phyloP scores from a whole-genome alignment of 2,797 vertebrate genomes.

The Tympanoctomys barrerae region DNA sequence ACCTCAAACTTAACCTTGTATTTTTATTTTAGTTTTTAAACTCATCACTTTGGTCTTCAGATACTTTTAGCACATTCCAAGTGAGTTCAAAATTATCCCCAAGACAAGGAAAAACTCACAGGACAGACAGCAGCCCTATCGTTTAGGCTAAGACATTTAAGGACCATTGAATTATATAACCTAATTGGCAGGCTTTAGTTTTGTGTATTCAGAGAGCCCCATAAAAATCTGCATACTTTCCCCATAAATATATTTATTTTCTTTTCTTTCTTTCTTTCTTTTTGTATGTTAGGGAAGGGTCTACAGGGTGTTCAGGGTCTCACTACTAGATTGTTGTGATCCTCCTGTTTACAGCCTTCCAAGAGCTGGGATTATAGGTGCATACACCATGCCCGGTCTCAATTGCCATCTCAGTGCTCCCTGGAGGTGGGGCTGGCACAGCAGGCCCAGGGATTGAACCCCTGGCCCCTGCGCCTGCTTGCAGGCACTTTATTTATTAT shows the following conservation, averaged over 20 bases:
- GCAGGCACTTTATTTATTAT: too few species aligned
- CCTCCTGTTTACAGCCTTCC: too few species aligned
- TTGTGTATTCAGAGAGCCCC: background rate
- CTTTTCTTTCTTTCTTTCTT: too few species aligned
- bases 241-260: background rate
- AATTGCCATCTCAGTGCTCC: too few species aligned
- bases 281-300: too few species aligned
- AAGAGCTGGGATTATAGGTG: too few species aligned
- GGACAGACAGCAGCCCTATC: background rate
- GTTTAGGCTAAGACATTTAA: background rate
- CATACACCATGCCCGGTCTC: too few species aligned
- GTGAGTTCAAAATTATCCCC: slow-evolving; percentile 14
- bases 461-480: too few species aligned
- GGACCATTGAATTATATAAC: background rate
- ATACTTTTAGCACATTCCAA: background rate
- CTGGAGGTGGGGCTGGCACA: too few species aligned
- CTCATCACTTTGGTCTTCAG: slow-evolving; percentile 11
- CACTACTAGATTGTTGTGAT: too few species aligned
- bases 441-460: too few species aligned
- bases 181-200: background rate
- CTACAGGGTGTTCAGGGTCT: too few species aligned
- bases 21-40: slow-evolving; percentile 42
- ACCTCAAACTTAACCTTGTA: background rate
- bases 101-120: background rate
- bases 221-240: background rate